Conservation (phyloP, 2,888 invertebrate species). For the Drosophila formosana region DNA sequence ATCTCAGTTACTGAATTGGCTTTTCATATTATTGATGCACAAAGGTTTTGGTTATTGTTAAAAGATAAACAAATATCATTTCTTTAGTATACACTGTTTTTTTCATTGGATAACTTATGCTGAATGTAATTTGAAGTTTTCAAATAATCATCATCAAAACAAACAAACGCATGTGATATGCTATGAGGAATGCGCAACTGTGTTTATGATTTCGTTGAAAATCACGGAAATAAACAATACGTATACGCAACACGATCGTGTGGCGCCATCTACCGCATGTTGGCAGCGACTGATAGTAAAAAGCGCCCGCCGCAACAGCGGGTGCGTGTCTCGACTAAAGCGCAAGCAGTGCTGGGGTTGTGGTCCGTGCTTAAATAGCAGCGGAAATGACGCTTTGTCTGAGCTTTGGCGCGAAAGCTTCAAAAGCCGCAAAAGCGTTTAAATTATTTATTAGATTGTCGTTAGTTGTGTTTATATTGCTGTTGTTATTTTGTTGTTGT, state of each 20-base stretch:
- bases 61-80: too few species aligned
- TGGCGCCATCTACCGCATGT: constrained; percentile 33
- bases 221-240: neutral
- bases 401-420: constrained; percentile 16
- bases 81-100: too few species aligned
- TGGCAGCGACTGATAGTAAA: neutral
- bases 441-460: constrained; percentile 32
- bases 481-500: constrained; percentile 11
- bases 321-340: constrained; percentile 36
- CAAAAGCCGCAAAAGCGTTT: constrained; percentile 12
- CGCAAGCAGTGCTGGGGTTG: constrained; percentile 1
- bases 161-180: neutral
- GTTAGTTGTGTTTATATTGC: constrained; percentile 4
- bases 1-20: too few species aligned
- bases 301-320: neutral
- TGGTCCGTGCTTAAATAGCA: constrained; percentile 10
- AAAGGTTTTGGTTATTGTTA: too few species aligned
- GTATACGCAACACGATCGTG: too few species aligned
- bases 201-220: neutral
- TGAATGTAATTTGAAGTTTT: neutral
- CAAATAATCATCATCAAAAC: neutral
- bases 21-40: too few species aligned
- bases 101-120: neutral
- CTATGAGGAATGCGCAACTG: neutral
- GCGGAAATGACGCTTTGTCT: constrained; percentile 5